Evolutionary conservation across 2,888 invertebrate genomes (phyloP).

Genomic region (Aelia acuminata): DNA sequence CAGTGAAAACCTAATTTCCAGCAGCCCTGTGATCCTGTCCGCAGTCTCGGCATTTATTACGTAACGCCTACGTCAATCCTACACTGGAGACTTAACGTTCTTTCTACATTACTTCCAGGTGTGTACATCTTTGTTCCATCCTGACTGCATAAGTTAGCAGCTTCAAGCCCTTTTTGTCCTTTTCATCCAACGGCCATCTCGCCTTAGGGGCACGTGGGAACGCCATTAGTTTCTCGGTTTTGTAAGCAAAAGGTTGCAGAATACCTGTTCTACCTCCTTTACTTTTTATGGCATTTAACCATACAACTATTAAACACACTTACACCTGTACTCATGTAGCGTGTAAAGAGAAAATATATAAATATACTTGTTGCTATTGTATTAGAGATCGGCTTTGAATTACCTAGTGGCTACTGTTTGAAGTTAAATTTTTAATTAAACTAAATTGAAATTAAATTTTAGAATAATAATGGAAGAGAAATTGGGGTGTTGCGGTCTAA

Average conservation of each 20-base stretch:
- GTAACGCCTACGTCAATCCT: conserved; percentile 36
- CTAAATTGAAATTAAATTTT: too few species aligned
- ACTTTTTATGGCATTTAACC: background rate
- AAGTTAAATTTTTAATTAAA: too few species aligned
- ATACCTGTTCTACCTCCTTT: background rate
- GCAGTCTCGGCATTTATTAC: background rate
- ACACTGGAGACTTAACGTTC: background rate
- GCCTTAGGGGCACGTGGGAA: background rate
- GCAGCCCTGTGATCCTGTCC: background rate
- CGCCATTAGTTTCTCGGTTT: conserved; percentile 13
- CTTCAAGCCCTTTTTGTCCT: conserved; percentile 28
- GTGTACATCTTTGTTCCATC: conserved; percentile 29
- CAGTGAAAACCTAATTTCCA: background rate
- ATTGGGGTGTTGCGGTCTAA: too few species aligned
- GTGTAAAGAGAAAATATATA: background rate
- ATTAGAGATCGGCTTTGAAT: too few species aligned
- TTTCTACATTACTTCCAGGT: conserved; percentile 38
- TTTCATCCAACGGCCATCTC: background rate
- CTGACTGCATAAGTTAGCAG: conserved; percentile 47
- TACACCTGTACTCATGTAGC: background rate
- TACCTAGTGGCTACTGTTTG: too few species aligned
- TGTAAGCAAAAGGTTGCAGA: conserved; percentile 27
- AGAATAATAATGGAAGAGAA: too few species aligned
- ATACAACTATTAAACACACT: background rate
- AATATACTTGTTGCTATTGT: too few species aligned